Evolutionary conservation across 2,888 invertebrate genomes (phyloP).

Genomic region (Sarcophaga subvicina): DNA sequence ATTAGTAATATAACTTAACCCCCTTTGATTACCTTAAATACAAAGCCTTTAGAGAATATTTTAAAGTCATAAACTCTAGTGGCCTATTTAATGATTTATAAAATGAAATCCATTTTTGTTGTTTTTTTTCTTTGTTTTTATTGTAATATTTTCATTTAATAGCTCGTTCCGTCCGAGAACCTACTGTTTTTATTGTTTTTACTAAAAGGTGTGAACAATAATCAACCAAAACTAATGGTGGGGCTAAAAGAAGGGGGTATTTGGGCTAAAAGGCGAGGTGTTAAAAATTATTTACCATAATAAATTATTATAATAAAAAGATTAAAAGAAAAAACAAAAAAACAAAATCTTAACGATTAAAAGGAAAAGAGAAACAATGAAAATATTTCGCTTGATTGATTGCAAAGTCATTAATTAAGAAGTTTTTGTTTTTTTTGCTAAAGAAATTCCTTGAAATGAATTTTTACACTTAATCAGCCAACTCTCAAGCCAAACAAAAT

Average conservation of each 20-base stretch:
- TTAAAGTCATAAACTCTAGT: too few species aligned
- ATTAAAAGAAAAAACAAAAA: background rate
- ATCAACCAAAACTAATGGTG: background rate
- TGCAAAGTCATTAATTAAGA: constrained; percentile 7
- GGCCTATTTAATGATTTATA: too few species aligned
- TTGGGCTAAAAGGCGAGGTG: background rate
- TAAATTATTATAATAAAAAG: background rate
- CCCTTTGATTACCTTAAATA: too few species aligned
- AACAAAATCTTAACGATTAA: background rate
- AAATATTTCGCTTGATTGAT: constrained; percentile 33
- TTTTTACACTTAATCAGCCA: constrained; percentile 19
- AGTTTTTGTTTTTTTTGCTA: background rate
- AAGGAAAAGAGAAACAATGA: background rate
- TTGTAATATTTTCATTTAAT: background rate
- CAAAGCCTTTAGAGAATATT: too few species aligned
- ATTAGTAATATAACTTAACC: too few species aligned
- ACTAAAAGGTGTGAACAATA: background rate
- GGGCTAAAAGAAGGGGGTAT: background rate
- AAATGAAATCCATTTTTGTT: too few species aligned
- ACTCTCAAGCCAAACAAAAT: background rate
- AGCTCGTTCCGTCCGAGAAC: background rate
- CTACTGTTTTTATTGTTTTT: background rate
- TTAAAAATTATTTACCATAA: background rate
- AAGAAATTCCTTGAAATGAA: background rate
- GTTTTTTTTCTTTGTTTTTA: too few species aligned